Evolutionary conservation across 2,113 vertebrate species (phyloP).

Genomic region (Anarhynchus alexandrinus): DNA sequence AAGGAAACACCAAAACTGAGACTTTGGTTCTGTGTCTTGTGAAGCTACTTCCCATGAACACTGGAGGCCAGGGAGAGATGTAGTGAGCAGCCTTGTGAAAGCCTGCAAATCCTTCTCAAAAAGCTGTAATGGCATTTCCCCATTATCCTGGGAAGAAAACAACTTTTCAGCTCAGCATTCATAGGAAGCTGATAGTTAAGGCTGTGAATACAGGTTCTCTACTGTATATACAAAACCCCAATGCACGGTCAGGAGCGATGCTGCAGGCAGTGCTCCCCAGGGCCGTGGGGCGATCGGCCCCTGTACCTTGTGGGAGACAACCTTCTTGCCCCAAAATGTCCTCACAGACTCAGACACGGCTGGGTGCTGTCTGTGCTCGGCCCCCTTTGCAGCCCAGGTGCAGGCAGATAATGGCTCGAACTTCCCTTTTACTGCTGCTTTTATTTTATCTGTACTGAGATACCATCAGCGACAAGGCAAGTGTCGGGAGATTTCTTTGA

Average conservation of each 20-base stretch:
- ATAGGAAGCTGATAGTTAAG: neutral
- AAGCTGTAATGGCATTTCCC: neutral
- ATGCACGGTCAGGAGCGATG: rapidly evolving
- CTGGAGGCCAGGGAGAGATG: neutral
- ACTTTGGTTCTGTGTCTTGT: neutral
- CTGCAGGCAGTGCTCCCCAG: neutral
- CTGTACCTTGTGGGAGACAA: neutral
- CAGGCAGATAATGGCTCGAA: neutral
- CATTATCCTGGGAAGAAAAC: neutral
- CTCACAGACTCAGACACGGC: neutral
- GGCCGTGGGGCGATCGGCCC: rapidly evolving
- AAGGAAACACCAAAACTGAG: neutral
- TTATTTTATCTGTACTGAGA: constrained; percentile 53
- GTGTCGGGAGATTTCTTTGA: constrained; percentile 65
- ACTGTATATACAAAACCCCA: rapidly evolving
- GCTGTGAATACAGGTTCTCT: neutral
- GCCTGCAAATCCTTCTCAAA: neutral
- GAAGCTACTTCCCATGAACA: neutral
- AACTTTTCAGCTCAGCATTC: neutral
- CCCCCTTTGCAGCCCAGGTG: neutral
- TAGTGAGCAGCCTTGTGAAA: neutral
- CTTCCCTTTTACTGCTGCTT: constrained; percentile 41
- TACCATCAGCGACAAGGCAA: constrained; percentile 63
- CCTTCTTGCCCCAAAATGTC: neutral
- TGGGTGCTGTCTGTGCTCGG: rapidly evolving